These are phyloP conservation scores for Apodemus speciosus DNA, from an alignment of 2,113 vertebrate genomes.

Conservation along the genomic window DNA sequence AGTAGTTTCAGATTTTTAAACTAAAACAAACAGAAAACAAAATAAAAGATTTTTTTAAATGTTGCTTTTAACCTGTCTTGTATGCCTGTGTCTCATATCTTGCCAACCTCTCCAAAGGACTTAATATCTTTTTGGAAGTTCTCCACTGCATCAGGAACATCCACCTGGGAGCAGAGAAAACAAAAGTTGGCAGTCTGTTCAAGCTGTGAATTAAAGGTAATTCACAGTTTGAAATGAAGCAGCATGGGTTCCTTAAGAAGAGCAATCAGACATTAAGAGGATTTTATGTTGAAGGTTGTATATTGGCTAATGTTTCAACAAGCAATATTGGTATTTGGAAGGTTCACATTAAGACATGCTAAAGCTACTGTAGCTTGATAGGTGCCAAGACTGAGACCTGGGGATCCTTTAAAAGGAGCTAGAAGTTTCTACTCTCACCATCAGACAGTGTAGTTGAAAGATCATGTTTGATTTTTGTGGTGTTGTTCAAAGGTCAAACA, in stretches of 20 bases:
- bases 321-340: constrained; percentile 81
- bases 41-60: not conserved
- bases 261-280: constrained; percentile 85
- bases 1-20: constrained; percentile 42
- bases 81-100: constrained; percentile 59
- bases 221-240: constrained; percentile 85
- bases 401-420: constrained; percentile 33
- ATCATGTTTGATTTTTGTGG: constrained; percentile 36
- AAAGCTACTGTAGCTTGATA: constrained; percentile 72
- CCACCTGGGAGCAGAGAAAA: constrained; percentile 84
- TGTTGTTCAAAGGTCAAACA: not conserved
- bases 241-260: constrained; percentile 83
- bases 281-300: constrained; percentile 81
- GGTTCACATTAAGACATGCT: constrained; percentile 70
- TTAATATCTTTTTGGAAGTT: constrained; percentile 83
- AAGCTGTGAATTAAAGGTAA: constrained; percentile 87
- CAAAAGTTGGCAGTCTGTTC: constrained; percentile 83
- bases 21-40: not conserved
- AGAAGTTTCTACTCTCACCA: constrained; percentile 66
- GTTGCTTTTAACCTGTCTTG: constrained; percentile 69
- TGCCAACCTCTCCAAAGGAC: constrained; percentile 76
- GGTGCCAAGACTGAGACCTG: constrained; percentile 39
- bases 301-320: constrained; percentile 84
- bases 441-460: constrained; percentile 22
- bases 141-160: constrained; percentile 79